Evolutionary conservation across 1,140 invertebrate species (phyloP), one percentile per base, ranked within the genome.

Genomic region (Diachasmimorpha longicaudata): DNA sequence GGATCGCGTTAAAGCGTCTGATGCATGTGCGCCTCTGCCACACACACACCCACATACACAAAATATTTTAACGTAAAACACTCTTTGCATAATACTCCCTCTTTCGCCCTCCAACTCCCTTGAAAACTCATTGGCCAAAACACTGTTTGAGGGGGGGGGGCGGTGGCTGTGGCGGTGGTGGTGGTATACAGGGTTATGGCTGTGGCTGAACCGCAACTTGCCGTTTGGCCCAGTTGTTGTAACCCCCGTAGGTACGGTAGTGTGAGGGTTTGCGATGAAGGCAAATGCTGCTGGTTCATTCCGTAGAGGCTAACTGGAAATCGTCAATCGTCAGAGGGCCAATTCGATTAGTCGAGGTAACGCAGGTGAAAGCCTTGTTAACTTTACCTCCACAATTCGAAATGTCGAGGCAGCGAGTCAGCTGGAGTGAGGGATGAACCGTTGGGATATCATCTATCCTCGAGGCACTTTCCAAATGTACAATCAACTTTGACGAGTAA

Each of bases 1-100:
- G 36, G 74, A 80, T 80, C 76, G 80, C 78, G 76, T 83, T 83
- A 83, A 82, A 82, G 74, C 70, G 68, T 78, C 69, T 71, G 68
- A 76, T 76, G 70, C 69, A 76, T 71, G 52, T 78, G 63, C 74
- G 76, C 70, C 74, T 44, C 75, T 46, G 5, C n/a, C 25, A 66
- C 23, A 25, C 25, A 25, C 21, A 31, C 23, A 25, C 55, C 19
- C 55, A 3, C 16, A 58, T 21, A 58, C 21, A 58, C 46, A 58
- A 58, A 23, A 25, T 63, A 63, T 63, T 69, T 74, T 44, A 55
- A 58, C 46, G 46, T 44, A 75, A 70, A 37, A 11, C 44, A 52
- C 78, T 69, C 73, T 77, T 73, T 67, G 48, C 42, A 75, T 44
- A 68, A 3, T 63, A 25, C 58, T 39, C 46, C 6, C 48, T 16